A percentile compares a stretch with the other conserved stretches of the same genome.
Conservation (phyloP, 1,140 invertebrate species). For the Coelopa frigida region DNA sequence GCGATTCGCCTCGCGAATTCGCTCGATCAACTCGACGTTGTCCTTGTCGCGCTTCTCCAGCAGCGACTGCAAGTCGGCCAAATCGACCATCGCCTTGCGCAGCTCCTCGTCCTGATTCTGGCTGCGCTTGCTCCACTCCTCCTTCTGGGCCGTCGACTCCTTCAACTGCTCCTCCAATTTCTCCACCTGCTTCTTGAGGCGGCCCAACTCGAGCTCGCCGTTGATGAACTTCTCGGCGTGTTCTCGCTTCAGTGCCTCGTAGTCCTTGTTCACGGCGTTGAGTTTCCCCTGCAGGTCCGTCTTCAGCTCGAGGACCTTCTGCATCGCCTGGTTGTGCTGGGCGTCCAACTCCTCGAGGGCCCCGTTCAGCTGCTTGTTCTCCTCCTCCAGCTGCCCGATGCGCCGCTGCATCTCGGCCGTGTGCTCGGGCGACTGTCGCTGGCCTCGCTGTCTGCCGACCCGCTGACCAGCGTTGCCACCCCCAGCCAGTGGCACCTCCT, state of each 20-base stretch:
- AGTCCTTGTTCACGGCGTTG: constrained; percentile 10
- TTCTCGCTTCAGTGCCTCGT: constrained; percentile 15
- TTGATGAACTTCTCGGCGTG: constrained; percentile 31
- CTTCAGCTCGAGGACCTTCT: constrained; percentile 55
- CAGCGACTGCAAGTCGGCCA: constrained; percentile 31
- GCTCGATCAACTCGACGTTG: constrained; percentile 28
- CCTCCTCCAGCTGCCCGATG: constrained; percentile 43
- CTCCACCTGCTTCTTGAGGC: constrained; percentile 20
- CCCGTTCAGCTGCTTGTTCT: constrained; percentile 50
- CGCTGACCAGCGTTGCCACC: neutral
- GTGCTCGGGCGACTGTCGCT: constrained; percentile 12
- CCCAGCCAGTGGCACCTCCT: constrained; percentile 13
- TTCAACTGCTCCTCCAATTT: constrained; percentile 13
- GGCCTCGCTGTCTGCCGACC: constrained; percentile 10
- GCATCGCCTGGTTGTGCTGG: constrained; percentile 63
- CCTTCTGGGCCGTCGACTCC: constrained; percentile 1
- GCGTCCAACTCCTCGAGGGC: constrained; percentile 65
- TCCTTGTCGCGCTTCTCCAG: constrained; percentile 30
- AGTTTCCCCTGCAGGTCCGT: constrained; percentile 55
- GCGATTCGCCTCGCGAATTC: constrained; percentile 24
- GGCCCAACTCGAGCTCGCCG: constrained; percentile 25
- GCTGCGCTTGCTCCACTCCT: neutral
- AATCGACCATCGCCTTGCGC: constrained; percentile 19
- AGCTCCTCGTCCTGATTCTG: constrained; percentile 19
- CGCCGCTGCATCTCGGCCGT: constrained; percentile 44